phyloP scores from a whole-genome alignment of 2,113 vertebrate genomes.

The Diphyllodes magnificus region DNA sequence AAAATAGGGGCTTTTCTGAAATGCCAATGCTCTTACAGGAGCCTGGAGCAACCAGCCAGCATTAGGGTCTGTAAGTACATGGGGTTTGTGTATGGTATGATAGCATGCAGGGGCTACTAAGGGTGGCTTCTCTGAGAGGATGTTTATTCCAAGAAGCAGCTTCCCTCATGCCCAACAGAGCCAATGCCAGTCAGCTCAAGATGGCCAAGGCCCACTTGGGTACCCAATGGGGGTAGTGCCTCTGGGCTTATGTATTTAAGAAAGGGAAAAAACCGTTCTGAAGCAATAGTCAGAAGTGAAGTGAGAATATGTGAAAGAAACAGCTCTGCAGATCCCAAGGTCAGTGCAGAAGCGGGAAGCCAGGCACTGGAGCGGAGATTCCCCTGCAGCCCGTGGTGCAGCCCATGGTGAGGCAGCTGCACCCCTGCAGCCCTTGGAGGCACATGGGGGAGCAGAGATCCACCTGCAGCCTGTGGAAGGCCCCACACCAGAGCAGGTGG shows the following conservation, averaged over 20 bases:
- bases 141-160: background rate
- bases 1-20: background rate
- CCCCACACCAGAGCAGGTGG: background rate
- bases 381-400: accelerated
- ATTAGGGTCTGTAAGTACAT: background rate
- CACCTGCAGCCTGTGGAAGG: background rate
- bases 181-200: background rate
- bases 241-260: background rate
- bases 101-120: background rate
- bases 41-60: background rate
- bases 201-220: background rate
- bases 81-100: background rate
- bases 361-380: background rate
- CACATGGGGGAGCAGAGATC: background rate
- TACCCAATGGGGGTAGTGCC: background rate
- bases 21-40: background rate
- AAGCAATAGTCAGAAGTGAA: background rate
- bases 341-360: background rate
- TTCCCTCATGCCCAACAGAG: background rate
- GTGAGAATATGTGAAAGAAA: background rate
- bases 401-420: background rate
- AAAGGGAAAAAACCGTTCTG: background rate
- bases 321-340: background rate
- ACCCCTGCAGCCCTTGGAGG: background rate
- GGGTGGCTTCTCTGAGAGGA: background rate